These are phyloP conservation scores for Nasonia giraulti DNA, from an alignment of 1,140 invertebrate genomes.

Conservation along the genomic window DNA sequence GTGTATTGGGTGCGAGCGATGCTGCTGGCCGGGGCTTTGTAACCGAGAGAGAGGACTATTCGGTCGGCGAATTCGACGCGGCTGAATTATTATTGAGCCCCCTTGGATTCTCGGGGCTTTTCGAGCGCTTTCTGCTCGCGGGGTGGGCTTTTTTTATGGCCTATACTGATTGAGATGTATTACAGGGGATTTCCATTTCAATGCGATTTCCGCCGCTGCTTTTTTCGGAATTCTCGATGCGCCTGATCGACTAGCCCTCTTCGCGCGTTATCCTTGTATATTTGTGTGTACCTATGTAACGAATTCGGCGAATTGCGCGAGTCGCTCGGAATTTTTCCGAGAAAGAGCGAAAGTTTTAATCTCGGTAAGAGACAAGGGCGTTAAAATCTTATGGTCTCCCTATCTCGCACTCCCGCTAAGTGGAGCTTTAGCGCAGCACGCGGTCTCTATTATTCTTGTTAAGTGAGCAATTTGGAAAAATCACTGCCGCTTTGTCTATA, in stretches of 20 bases:
- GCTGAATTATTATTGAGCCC: not conserved
- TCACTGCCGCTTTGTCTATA: not conserved
- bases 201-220: not conserved
- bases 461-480: not conserved
- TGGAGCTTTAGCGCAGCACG: not conserved
- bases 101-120: not conserved
- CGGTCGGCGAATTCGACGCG: not conserved
- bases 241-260: not conserved
- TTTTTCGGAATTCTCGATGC: not conserved
- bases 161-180: not conserved
- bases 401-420: not conserved
- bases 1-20: not conserved
- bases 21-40: not conserved
- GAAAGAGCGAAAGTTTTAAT: constrained; percentile 10
- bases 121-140: not conserved
- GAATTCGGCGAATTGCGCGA: not conserved
- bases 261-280: not conserved
- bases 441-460: constrained; percentile 2
- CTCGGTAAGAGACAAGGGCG: constrained; percentile 16
- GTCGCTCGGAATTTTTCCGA: not conserved
- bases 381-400: constrained; percentile 14
- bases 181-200: not conserved
- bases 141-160: not conserved
- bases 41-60: not conserved
- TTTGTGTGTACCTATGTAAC: not conserved